Conservation (phyloP, 2,113 vertebrate genomes). For the Campylorhamphus procurvoides region DNA sequence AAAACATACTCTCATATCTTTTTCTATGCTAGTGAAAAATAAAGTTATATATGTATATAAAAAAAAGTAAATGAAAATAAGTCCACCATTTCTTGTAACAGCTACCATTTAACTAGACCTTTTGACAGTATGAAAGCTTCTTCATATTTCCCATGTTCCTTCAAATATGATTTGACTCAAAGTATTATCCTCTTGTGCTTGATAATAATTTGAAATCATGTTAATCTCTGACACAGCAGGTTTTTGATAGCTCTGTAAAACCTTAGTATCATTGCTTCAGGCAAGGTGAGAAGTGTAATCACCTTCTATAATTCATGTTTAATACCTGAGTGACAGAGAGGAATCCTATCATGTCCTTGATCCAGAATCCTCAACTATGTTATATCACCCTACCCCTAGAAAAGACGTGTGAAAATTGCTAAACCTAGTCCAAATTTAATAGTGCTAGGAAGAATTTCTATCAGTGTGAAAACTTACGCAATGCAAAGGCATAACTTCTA, state of each 20-base stretch:
- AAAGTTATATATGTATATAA: not conserved
- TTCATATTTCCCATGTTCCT: slow-evolving; percentile 7
- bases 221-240: slow-evolving; percentile 85
- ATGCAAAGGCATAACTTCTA: slow-evolving; percentile 24
- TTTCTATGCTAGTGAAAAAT: not conserved
- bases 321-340: slow-evolving; percentile 82
- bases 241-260: slow-evolving; percentile 83
- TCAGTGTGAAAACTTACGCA: not conserved
- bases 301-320: slow-evolving; percentile 86
- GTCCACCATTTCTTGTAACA: not conserved
- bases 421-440: slow-evolving; percentile 11
- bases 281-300: slow-evolving; percentile 88
- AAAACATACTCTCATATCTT: not conserved
- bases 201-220: slow-evolving; percentile 77
- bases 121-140: not conserved
- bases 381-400: not conserved
- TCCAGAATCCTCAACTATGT: slow-evolving; percentile 64
- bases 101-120: not conserved
- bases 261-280: slow-evolving; percentile 86
- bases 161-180: slow-evolving; percentile 57
- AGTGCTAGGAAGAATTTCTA: not conserved
- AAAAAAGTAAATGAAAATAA: not conserved
- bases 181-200: slow-evolving; percentile 17
- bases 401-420: slow-evolving; percentile 52
- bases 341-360: slow-evolving; percentile 77